Evolutionary conservation across 2,888 invertebrate genomes (phyloP).

Genomic region (Leptarthrus brevirostris): DNA sequence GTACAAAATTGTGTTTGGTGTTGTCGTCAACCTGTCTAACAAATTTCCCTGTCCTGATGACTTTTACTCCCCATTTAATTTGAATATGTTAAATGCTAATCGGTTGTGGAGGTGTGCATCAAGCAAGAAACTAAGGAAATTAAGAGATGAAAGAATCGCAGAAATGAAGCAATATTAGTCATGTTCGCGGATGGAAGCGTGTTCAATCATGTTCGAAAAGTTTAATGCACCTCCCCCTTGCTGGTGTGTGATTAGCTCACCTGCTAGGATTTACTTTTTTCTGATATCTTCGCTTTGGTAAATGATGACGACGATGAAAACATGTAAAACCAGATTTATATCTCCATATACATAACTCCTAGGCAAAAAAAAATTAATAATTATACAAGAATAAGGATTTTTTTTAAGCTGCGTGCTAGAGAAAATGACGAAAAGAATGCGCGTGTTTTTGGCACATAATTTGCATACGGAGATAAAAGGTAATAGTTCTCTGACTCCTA

Average conservation of each 20-base stretch:
- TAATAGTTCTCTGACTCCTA: neutral
- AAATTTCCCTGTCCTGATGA: too few relatives aligned
- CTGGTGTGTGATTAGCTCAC: neutral
- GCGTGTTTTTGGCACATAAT: neutral
- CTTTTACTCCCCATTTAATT: too few relatives aligned
- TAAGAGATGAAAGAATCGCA: neutral
- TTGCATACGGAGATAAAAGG: neutral
- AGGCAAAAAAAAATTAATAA: neutral
- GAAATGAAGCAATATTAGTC: constrained; percentile 15
- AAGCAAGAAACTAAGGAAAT: too few relatives aligned
- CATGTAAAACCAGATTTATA: constrained; percentile 33
- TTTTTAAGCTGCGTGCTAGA: neutral
- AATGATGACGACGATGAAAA: constrained; percentile 17
- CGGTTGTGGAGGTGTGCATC: too few relatives aligned
- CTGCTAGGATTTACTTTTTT: neutral
- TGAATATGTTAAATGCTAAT: too few relatives aligned
- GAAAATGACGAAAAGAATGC: neutral
- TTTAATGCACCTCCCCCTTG: neutral
- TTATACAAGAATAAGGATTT: neutral
- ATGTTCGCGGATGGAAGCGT: neutral
- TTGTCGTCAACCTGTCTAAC: too few relatives aligned
- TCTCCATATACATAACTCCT: too few relatives aligned
- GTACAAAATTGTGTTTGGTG: too few relatives aligned
- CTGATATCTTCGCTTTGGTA: neutral
- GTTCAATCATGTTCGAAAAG: constrained; percentile 30